Evolutionary conservation across 1,140 invertebrate genomes (phyloP).

Genomic region (Drosophila quadrilineata): DNA sequence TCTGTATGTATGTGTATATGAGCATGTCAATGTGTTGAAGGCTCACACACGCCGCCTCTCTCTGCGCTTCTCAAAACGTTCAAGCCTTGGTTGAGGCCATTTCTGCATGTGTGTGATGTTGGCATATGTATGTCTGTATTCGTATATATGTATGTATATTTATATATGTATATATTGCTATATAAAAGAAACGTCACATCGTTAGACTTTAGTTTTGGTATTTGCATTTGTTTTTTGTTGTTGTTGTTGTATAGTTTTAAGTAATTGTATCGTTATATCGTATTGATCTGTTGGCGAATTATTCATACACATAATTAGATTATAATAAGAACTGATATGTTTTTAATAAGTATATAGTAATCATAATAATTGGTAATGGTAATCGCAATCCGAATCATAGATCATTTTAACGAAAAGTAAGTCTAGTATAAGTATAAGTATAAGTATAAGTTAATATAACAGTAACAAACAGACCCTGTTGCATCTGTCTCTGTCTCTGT

Average conservation of each 20-base stretch:
- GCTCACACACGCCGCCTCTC: slow-evolving; percentile 46
- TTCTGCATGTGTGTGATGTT: slow-evolving; percentile 11
- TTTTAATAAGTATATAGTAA: slow-evolving; percentile 27
- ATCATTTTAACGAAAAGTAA: slow-evolving; percentile 45
- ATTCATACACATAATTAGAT: slow-evolving; percentile 15
- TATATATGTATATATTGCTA: too few species aligned
- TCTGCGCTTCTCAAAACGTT: slow-evolving; percentile 37
- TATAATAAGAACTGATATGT: slow-evolving; percentile 34
- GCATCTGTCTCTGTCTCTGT: slow-evolving; percentile 13
- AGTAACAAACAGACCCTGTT: slow-evolving; percentile 41
- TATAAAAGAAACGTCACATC: slow-evolving; percentile 46
- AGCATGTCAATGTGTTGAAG: slow-evolving; percentile 60
- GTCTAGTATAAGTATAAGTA: slow-evolving; percentile 58
- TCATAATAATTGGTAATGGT: slow-evolving; percentile 14
- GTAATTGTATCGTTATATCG: slow-evolving; percentile 26
- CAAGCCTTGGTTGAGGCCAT: background rate
- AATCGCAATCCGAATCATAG: slow-evolving; percentile 41
- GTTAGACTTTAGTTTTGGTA: slow-evolving; percentile 44
- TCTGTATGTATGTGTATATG: slow-evolving; percentile 56
- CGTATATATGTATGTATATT: too few species aligned
- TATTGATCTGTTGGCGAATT: slow-evolving; percentile 31
- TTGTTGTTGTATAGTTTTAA: too few species aligned
- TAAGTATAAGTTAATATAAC: slow-evolving; percentile 44
- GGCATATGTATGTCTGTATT: too few species aligned
- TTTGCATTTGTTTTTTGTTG: slow-evolving; percentile 48